Evolutionary conservation across 2,888 invertebrate species (phyloP).

Genomic region (Agrenia bidenticulata): DNA sequence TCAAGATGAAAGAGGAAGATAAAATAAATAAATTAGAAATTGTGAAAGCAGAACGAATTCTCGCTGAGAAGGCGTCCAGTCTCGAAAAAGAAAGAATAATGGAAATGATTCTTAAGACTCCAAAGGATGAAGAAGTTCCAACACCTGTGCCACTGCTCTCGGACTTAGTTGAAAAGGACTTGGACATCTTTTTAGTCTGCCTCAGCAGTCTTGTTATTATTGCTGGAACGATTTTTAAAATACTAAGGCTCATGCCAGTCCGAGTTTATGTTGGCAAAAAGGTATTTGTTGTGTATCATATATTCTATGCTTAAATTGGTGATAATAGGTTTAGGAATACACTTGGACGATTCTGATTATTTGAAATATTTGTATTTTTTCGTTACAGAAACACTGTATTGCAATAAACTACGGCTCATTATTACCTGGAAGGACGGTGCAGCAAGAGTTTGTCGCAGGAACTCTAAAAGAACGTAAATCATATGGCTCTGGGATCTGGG

Average conservation of each 20-base stretch:
- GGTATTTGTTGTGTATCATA: conserved; percentile 18
- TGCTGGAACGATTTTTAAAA: background rate
- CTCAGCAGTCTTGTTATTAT: conserved; percentile 1
- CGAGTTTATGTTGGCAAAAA: conserved; percentile 29
- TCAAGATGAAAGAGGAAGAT: too few relatives aligned
- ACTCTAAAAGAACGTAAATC: conserved; percentile 19
- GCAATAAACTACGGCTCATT: conserved; percentile 36
- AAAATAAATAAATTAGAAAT: too few relatives aligned
- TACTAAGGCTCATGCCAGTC: conserved; percentile 24
- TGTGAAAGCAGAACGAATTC: too few relatives aligned
- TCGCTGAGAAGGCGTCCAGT: too few relatives aligned
- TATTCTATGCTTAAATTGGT: too few relatives aligned
- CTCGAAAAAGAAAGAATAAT: too few relatives aligned
- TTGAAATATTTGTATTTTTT: background rate
- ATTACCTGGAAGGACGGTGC: conserved; percentile 33
- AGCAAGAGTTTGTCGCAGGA: conserved; percentile 45
- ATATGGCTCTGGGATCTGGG: background rate
- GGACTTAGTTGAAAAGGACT: conserved; percentile 18
- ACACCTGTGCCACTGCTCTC: conserved; percentile 5
- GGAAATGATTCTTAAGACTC: too few relatives aligned
- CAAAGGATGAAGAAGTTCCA: background rate
- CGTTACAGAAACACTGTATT: conserved; percentile 33
- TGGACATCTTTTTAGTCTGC: background rate
- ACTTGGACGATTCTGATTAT: background rate
- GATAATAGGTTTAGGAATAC: background rate